phyloP scores from a whole-genome alignment of 2,888 invertebrate genomes.

The Amblyjoppa fuscipennis region DNA sequence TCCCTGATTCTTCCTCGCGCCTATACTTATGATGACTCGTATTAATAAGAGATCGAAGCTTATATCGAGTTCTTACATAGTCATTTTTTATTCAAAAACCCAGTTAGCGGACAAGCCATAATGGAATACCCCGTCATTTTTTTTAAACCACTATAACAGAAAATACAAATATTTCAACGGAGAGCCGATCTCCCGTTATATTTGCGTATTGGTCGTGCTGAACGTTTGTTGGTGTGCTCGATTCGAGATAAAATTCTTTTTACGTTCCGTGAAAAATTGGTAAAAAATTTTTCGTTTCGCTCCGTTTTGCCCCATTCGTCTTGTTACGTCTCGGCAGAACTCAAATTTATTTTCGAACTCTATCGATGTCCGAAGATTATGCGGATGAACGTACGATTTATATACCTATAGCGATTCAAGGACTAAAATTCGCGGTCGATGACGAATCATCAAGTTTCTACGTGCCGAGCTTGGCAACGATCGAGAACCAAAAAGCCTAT shows the following conservation, averaged over 20 bases:
- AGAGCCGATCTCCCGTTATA: constrained; percentile 42
- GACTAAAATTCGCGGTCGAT: neutral
- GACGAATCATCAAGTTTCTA: too few species aligned
- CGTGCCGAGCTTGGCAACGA: neutral
- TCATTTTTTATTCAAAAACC: neutral
- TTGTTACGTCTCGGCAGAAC: neutral
- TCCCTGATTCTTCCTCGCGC: neutral
- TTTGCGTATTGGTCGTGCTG: constrained; percentile 20
- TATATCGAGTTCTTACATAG: neutral
- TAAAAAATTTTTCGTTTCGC: too few species aligned
- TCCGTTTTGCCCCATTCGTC: too few species aligned
- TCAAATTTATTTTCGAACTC: neutral
- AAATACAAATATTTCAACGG: neutral
- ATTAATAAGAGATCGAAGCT: neutral
- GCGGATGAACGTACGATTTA: neutral
- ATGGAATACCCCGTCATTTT: neutral
- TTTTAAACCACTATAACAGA: neutral
- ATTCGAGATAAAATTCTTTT: too few species aligned
- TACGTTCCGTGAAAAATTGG: too few species aligned
- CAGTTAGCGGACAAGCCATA: neutral
- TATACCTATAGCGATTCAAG: neutral
- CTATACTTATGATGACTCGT: neutral
- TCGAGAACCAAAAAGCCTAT: neutral
- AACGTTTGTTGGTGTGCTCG: too few species aligned
- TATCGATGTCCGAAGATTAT: neutral